Evolutionary conservation across 2,888 invertebrate species (phyloP).

Genomic region (Phorcus lineatus): DNA sequence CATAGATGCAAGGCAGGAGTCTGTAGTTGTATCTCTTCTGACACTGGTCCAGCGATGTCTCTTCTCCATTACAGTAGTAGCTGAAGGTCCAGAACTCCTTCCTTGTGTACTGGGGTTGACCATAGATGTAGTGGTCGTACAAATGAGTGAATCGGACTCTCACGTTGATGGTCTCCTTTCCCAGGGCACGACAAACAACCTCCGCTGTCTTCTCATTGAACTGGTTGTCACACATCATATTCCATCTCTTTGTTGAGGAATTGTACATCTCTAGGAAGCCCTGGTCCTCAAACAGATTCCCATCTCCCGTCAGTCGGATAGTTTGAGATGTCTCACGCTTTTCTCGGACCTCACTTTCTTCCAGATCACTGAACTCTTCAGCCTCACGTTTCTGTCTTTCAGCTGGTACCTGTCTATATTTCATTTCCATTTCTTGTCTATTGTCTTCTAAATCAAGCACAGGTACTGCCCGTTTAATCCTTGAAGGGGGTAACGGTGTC

Average conservation of each 20-base stretch:
- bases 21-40: conserved; percentile 91
- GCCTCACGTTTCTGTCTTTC: conserved; percentile 9
- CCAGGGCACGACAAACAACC: conserved; percentile 95
- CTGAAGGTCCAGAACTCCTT: conserved; percentile 74
- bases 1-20: conserved; percentile 82
- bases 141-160: conserved; percentile 84
- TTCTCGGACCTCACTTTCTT: neutral
- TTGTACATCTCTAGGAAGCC: conserved; percentile 97
- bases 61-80: conserved; percentile 74
- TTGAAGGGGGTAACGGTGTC: conserved; percentile 40
- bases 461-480: conserved; percentile 25
- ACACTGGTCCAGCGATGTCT: conserved; percentile 76
- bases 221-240: conserved; percentile 94
- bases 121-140: conserved; percentile 72
- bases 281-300: conserved; percentile 80
- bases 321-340: conserved; percentile 2
- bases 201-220: conserved; percentile 98
- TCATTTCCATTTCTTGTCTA: neutral
- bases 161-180: conserved; percentile 90
- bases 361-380: neutral
- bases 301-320: conserved; percentile 85
- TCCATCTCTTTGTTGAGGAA: conserved; percentile 95
- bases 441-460: conserved; percentile 26
- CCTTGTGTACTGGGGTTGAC: conserved; percentile 70
- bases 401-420: neutral